Conservation (phyloP, 2,113 vertebrate genomes). For the Cacatua alba region DNA sequence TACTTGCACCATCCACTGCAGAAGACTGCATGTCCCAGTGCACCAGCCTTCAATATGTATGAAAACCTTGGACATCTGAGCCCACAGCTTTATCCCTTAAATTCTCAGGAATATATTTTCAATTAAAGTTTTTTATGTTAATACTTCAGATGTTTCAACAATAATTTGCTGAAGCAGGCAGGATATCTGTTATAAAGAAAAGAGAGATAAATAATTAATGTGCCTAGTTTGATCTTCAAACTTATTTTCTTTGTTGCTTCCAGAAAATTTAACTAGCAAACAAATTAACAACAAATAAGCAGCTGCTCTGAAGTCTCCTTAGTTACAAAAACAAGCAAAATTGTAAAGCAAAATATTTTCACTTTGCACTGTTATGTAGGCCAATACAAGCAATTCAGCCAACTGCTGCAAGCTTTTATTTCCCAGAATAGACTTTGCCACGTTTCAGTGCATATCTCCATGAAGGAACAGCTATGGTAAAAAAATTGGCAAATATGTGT, state of each 20-base stretch:
- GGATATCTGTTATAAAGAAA: neutral
- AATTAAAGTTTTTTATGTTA: constrained; percentile 24
- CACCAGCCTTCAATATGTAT: neutral
- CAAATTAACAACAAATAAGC: neutral
- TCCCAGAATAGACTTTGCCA: neutral
- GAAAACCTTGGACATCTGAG: constrained; percentile 25
- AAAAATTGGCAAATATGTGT: neutral
- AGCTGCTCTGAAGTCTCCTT: constrained; percentile 20
- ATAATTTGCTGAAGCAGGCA: constrained; percentile 3
- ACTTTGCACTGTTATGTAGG: neutral
- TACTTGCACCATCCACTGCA: neutral
- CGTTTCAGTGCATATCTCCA: neutral
- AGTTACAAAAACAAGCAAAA: neutral
- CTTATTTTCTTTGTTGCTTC: neutral
- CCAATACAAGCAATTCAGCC: neutral
- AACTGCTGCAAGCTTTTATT: neutral
- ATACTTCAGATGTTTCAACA: constrained; percentile 4
- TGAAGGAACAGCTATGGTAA: neutral
- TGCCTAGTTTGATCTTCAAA: neutral
- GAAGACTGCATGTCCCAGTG: neutral
- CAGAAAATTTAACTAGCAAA: constrained; percentile 26
- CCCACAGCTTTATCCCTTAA: neutral
- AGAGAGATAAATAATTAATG: constrained; percentile 7
- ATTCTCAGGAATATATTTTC: constrained; percentile 12
- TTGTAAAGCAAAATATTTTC: constrained; percentile 15